phyloP scores from a whole-genome alignment of 2,888 invertebrate species.

The Melieria crassipennis region DNA sequence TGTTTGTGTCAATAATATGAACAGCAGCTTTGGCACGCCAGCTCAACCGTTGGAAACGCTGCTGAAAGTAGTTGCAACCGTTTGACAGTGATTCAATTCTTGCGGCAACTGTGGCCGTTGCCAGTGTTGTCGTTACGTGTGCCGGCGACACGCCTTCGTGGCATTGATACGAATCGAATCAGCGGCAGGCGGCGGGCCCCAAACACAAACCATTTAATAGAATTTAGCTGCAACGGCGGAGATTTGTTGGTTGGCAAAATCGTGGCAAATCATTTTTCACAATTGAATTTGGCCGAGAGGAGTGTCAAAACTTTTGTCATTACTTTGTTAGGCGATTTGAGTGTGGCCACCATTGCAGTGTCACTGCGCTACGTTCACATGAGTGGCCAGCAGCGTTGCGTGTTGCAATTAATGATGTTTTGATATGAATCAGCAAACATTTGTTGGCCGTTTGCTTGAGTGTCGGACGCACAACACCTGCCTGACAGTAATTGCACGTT shows the following conservation, averaged over 20 bases:
- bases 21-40: not conserved
- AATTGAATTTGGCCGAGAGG: constrained; percentile 56
- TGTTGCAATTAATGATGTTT: constrained; percentile 26
- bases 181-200: not conserved
- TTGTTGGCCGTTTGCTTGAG: constrained; percentile 12
- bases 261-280: constrained; percentile 59
- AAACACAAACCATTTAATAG: constrained; percentile 23
- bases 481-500: constrained; percentile 28
- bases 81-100: constrained; percentile 60
- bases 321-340: constrained; percentile 48
- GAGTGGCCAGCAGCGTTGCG: constrained; percentile 5
- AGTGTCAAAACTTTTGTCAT: constrained; percentile 56
- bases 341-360: not conserved
- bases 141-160: constrained; percentile 58
- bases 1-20: not conserved
- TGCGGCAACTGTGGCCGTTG: constrained; percentile 46
- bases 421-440: constrained; percentile 30
- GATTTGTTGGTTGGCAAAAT: constrained; percentile 49
- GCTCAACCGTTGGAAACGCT: constrained; percentile 7
- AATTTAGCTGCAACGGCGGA: constrained; percentile 17
- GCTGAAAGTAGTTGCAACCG: constrained; percentile 34
- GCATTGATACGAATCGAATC: constrained; percentile 60
- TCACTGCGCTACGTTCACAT: no score
- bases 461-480: constrained; percentile 27
- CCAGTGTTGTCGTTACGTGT: constrained; percentile 37